A percentile compares a stretch with the other conserved stretches of the same genome.
Evolutionary conservation across 2,888 invertebrate species (phyloP).

Genomic region (Aradus depressus): DNA sequence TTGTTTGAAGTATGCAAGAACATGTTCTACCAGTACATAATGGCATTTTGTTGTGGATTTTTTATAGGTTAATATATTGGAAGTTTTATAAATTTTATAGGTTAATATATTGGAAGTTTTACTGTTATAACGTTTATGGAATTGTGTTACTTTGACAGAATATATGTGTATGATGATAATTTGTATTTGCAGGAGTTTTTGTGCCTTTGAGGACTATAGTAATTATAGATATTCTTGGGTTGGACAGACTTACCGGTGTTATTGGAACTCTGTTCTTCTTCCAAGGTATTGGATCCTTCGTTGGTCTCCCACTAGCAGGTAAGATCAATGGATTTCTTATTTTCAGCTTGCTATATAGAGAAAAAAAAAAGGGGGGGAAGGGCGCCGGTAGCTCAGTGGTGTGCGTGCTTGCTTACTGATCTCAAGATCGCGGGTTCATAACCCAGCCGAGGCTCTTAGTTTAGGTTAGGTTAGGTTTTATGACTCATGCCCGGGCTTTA

Average conservation of each 20-base stretch:
- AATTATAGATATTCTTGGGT: conserved; percentile 21
- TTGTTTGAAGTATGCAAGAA: not conserved
- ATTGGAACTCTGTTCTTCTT: conserved; percentile 18
- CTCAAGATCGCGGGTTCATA: too few species aligned
- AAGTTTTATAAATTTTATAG: not conserved
- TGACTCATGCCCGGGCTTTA: too few species aligned
- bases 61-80: too few species aligned
- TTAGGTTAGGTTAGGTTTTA: too few species aligned
- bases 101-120: not conserved
- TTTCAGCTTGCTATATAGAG: not conserved
- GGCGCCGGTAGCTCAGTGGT: too few species aligned
- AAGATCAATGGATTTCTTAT: not conserved
- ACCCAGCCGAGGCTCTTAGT: too few species aligned
- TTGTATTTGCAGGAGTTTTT: conserved; percentile 15
- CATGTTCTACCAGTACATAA: not conserved
- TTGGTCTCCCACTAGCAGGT: conserved; percentile 19
- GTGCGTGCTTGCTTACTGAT: too few species aligned
- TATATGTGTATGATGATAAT: not conserved
- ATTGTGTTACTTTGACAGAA: too few species aligned
- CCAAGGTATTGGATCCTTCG: conserved; percentile 15
- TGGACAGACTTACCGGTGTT: conserved; percentile 18
- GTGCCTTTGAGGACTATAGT: conserved; percentile 17
- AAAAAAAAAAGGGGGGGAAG: too few species aligned
- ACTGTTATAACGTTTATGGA: too few species aligned
- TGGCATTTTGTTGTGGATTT: not conserved